Conservation (phyloP, 2,797 vertebrate species). For the Remorina albescens region DNA sequence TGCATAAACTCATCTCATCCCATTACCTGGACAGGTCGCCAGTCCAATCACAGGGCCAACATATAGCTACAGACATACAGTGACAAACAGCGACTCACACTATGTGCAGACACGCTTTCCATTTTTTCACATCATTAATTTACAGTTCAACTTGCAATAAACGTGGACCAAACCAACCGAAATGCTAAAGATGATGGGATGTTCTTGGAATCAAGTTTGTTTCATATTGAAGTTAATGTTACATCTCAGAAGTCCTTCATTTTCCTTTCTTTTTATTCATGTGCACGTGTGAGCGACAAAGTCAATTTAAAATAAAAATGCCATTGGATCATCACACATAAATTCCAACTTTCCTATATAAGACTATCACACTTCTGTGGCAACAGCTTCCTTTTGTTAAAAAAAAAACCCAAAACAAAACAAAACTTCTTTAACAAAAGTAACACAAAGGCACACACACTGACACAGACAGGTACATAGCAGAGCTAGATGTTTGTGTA, state of each 20-base stretch:
- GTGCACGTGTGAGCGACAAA: background rate
- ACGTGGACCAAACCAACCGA: background rate
- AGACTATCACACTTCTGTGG: background rate
- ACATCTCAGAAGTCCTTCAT: background rate
- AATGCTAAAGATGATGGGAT: background rate
- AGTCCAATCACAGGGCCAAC: too few relatives aligned
- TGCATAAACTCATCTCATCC: slow-evolving; percentile 24
- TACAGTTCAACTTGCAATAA: background rate
- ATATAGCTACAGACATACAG: too few relatives aligned
- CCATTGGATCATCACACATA: background rate
- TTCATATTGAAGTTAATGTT: background rate
- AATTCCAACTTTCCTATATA: background rate
- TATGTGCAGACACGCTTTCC: too few relatives aligned
- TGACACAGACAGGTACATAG: slow-evolving; percentile 32
- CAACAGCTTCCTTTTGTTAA: background rate
- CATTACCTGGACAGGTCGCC: too few relatives aligned
- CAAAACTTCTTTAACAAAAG: slow-evolving; percentile 11
- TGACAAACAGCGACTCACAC: too few relatives aligned
- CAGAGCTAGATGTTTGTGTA: slow-evolving; percentile 53
- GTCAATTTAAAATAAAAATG: background rate
- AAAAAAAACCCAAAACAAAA: background rate
- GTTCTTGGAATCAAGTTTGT: background rate
- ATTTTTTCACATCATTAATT: background rate
- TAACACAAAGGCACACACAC: slow-evolving; percentile 17
- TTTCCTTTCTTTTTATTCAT: background rate